Conservation (phyloP, 1,140 invertebrate genomes). For the Lithobius niger region DNA sequence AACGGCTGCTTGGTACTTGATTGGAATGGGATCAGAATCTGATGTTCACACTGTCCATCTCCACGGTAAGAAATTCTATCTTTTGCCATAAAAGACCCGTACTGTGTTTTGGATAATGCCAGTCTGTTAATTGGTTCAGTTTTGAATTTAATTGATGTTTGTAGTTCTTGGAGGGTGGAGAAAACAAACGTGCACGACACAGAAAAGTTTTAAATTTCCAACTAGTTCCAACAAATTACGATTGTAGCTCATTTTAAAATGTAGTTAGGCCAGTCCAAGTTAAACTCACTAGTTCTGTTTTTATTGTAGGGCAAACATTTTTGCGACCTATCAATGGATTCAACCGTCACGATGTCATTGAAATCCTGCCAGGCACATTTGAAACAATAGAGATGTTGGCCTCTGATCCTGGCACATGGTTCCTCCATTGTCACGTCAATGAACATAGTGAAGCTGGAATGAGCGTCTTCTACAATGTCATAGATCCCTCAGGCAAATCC, state of each 20-base stretch:
- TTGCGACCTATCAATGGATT: constrained; percentile 16
- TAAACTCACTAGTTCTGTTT: too few relatives aligned
- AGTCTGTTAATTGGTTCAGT: too few relatives aligned
- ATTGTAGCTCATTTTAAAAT: too few relatives aligned
- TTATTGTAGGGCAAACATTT: constrained; percentile 22
- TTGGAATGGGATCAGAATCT: constrained; percentile 24
- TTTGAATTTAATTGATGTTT: neutral
- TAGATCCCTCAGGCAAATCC: too few relatives aligned
- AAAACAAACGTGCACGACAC: neutral
- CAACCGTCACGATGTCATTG: constrained; percentile 23
- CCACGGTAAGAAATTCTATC: constrained; percentile 22
- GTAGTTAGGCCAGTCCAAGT: too few relatives aligned
- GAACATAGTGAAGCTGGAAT: constrained; percentile 19
- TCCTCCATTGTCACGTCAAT: constrained; percentile 22
- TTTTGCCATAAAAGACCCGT: neutral
- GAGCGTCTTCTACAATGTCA: constrained; percentile 2
- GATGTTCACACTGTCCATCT: constrained; percentile 28
- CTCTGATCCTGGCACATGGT: constrained; percentile 24
- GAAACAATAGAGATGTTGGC: constrained; percentile 23
- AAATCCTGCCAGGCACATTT: constrained; percentile 24
- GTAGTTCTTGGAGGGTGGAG: neutral
- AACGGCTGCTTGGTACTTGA: constrained; percentile 24
- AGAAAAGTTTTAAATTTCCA: too few relatives aligned
- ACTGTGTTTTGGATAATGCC: too few relatives aligned
- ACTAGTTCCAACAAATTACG: too few relatives aligned